Base-by-base conservation (phyloP, 2,888 invertebrate species). In the Euclidia mi region DNA sequence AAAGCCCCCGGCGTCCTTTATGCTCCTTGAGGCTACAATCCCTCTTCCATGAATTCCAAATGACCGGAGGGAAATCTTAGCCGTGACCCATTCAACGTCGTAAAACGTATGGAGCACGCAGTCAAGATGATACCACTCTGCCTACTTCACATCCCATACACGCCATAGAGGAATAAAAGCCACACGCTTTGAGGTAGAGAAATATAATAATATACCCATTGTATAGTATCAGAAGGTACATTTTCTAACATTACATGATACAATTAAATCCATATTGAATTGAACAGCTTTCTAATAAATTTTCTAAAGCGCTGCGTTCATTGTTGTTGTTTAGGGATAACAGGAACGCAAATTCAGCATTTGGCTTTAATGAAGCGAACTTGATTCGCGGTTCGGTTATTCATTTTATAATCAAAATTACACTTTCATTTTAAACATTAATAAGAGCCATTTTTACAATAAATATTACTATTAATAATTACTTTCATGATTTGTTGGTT, bases 31-130 rank as follows among this genome's bases (percentile, higher is more conserved):
- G 92, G 94, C 93, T 88, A 92, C 93, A 92, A 92, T 91, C 91
- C 78, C 89, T 90, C 85, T 91, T 86, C 92, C 93, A 94, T 94
- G 94, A 94, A 94, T 94, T 89, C 87, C 92, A 94, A 94, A 94
- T 94, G 94, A 91, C 94, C 94, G 89, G 88, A 92, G 94, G 94
- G 94, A 94, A 94, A 94, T 94, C 94, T 94, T 92, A 94, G 88
- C 92, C 92, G 87, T 92, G 93, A 94, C 93, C 93, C 84, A 91
- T 94, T 94, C 94, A 94, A 88, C 74, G 81, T 71, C 81, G 83
- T 86, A 85, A 88, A 87, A 82, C 72, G 77, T 79, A 82, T 75
- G 76, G 75, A 70, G 64, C 62, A 56, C 65, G 65, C 59, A 71
- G 67, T 58, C 71, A 69, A 71, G 74, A 77, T 53, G 63, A 66